These are phyloP conservation scores for Gibbula magus DNA, from an alignment of 2,888 invertebrate species.

Conservation along the genomic window DNA sequence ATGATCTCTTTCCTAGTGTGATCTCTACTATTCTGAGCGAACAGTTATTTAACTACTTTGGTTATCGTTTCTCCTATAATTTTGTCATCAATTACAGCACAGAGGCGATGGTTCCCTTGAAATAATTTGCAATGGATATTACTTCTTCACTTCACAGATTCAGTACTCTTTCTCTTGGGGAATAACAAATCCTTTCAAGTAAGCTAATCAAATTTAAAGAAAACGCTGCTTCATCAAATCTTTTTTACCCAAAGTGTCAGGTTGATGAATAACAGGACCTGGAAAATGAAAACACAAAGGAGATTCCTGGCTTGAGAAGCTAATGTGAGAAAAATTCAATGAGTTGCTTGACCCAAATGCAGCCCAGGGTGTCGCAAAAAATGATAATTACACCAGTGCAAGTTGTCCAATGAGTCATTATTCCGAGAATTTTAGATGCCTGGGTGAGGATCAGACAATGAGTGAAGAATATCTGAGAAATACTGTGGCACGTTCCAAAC, in stretches of 20 bases:
- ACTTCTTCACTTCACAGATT: background rate
- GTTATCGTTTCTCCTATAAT: no score
- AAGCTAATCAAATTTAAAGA: constrained; percentile 5
- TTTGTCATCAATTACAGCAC: no score
- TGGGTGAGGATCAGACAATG: background rate
- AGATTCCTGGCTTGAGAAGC: background rate
- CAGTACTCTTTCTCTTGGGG: background rate
- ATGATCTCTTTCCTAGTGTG: background rate
- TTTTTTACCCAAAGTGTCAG: background rate
- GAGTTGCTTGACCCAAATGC: constrained; percentile 3
- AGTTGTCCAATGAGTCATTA: background rate
- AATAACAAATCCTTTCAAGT: background rate
- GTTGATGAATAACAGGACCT: background rate
- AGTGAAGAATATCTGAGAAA: background rate
- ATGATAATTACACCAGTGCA: background rate
- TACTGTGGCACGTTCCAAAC: background rate
- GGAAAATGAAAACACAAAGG: background rate
- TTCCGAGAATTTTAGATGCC: background rate
- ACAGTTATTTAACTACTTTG: background rate
- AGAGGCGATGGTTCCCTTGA: background rate
- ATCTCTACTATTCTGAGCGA: background rate
- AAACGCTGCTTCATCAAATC: constrained; percentile 7
- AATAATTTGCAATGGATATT: constrained; percentile 11
- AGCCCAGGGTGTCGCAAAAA: background rate
- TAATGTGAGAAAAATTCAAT: constrained; percentile 12